Base-by-base conservation (phyloP, 1,140 invertebrate species). In the Caenorhabditis remanei region DNA sequence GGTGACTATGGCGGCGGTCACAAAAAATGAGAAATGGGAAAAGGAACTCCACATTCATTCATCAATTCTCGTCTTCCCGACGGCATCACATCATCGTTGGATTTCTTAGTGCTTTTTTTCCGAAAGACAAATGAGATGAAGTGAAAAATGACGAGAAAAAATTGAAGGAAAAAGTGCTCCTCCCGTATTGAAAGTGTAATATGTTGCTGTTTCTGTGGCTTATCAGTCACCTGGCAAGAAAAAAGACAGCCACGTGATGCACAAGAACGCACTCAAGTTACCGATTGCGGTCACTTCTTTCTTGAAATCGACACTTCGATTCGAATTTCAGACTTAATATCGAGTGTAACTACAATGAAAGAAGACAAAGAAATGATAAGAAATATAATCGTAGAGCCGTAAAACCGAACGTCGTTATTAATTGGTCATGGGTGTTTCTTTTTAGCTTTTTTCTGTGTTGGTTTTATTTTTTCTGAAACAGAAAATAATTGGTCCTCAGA, bases 211-310 rank as follows among this genome's bases (percentile, higher is more conserved):
- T 79, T 79, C 71, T 50, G 46, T 50, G 40, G 46, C 46, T 79
- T 79, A 79, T 79, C 71, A 79, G 71, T 79, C 71, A 53, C 71
- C 71, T 79, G 71, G 71, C 13, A n/a, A 79, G 19, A 61, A n/a
- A 61, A 71, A 71, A 43, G 65, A 46, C 9, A 24, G n/a, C 71
- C 71, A 79, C 71, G 71, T 79, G 71, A 79, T 24, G 71, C 46
- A 24, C 65, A 71, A 71, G 65, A 71, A 71, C 71, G 71, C 32
- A 79, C 71, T 79, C 71, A 21, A 79, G 71, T 63, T 63, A 21
- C 21, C 61, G 43, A 79, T 71, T 16, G 41, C 65, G 40, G 40
- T 71, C 65, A 71, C 11, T 65, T 65, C 8, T 65, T 71, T 9
- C 4, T 71, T 46, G 40, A 43, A 16, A 43, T 16, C 19, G 41